phyloP scores from a whole-genome alignment of 2,888 invertebrate species.

The Drosophila anceps region DNA sequence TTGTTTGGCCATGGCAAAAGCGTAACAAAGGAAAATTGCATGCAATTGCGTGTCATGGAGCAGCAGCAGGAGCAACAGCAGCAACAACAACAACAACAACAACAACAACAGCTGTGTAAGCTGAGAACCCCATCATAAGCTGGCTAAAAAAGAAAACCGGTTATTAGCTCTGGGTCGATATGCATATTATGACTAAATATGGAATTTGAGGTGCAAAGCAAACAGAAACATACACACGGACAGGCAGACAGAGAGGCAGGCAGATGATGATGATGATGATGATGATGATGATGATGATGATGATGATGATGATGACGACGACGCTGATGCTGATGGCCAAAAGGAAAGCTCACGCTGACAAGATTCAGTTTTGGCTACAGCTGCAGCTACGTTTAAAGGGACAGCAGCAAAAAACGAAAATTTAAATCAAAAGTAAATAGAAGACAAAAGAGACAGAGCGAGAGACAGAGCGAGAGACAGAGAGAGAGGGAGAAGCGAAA shows the following conservation, averaged over 20 bases:
- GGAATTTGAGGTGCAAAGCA: slow-evolving; percentile 4
- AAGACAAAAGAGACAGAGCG: not conserved
- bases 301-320: too few relatives aligned
- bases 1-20: slow-evolving; percentile 44
- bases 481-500: not conserved
- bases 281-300: too few relatives aligned
- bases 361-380: not conserved
- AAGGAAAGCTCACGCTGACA: not conserved
- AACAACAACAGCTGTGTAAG: slow-evolving; percentile 27
- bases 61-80: slow-evolving; percentile 11
- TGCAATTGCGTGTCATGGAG: slow-evolving; percentile 44
- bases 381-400: not conserved
- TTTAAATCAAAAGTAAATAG: slow-evolving; percentile 5
- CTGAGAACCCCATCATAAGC: slow-evolving; percentile 14
- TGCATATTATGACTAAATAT: slow-evolving; percentile 39
- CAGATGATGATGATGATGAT: not conserved
- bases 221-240: not conserved
- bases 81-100: slow-evolving; percentile 1
- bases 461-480: not conserved
- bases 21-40: slow-evolving; percentile 65
- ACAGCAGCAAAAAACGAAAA: not conserved
- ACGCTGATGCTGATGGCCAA: not conserved
- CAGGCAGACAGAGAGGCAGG: not conserved
- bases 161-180: slow-evolving; percentile 25
- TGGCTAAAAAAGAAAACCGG: slow-evolving; percentile 28